A percentile compares a stretch with the other conserved stretches of the same genome.
Conservation (phyloP, 2,113 vertebrate species). For the Triplophysa rosa region DNA sequence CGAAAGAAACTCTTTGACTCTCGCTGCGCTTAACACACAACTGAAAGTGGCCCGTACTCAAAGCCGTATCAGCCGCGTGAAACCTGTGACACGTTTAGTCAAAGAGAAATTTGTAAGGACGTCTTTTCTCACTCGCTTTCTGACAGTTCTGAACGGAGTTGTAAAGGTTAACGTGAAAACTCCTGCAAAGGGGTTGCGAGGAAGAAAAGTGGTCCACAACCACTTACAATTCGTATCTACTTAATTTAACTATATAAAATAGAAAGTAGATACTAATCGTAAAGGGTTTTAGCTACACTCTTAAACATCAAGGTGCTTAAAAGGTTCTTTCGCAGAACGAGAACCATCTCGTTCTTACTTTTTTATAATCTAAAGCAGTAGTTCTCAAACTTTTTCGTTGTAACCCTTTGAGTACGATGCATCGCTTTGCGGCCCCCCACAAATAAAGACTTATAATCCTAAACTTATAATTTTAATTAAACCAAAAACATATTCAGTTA, state of each 20-base stretch:
- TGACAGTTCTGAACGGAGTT: slow-evolving; percentile 22
- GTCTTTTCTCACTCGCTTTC: background rate
- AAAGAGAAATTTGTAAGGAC: background rate
- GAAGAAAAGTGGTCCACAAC: background rate
- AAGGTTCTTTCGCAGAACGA: too few relatives aligned
- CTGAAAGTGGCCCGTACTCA: background rate
- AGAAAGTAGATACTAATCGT: background rate
- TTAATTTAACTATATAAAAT: too few relatives aligned
- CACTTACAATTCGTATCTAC: background rate
- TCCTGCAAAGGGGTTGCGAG: background rate
- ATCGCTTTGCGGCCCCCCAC: too few relatives aligned
- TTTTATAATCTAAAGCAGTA: too few relatives aligned
- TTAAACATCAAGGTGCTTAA: too few relatives aligned
- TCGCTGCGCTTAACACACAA: background rate
- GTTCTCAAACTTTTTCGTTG: too few relatives aligned
- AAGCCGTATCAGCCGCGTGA: slow-evolving; percentile 2
- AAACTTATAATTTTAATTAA: too few relatives aligned
- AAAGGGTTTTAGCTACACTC: too few relatives aligned
- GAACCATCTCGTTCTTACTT: too few relatives aligned
- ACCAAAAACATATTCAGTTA: too few relatives aligned
- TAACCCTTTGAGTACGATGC: too few relatives aligned
- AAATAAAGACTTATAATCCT: too few relatives aligned
- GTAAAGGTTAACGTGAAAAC: background rate
- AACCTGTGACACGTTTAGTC: background rate
- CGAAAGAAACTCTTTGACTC: slow-evolving; percentile 16